phyloP scores from a whole-genome alignment of 1,140 invertebrate species.

The Polypedilum vanderplanki region DNA sequence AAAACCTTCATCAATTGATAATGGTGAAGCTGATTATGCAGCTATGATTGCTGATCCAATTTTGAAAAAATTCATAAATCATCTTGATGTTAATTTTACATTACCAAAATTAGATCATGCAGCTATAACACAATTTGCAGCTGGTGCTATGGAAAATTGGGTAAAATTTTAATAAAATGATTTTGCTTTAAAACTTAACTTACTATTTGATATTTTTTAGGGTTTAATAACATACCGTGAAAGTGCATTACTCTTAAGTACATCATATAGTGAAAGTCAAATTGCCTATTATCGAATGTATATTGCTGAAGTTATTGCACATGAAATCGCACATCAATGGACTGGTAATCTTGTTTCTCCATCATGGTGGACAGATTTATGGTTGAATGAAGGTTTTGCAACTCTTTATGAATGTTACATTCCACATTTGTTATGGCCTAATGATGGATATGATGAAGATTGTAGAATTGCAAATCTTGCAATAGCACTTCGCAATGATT shows the following conservation, averaged over 20 bases:
- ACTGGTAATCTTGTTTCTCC: slow-evolving; percentile 48
- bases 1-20: neutral
- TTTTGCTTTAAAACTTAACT: too few species aligned
- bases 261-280: slow-evolving; percentile 44
- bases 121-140: slow-evolving; percentile 82
- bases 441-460: neutral
- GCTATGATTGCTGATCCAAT: slow-evolving; percentile 61
- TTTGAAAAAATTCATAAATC: slow-evolving; percentile 69
- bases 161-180: too few species aligned
- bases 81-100: slow-evolving; percentile 67
- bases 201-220: too few species aligned
- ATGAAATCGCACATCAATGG: slow-evolving; percentile 44
- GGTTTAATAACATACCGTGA: slow-evolving; percentile 33
- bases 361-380: slow-evolving; percentile 44
- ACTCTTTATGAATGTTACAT: slow-evolving; percentile 36
- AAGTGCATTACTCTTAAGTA: slow-evolving; percentile 32
- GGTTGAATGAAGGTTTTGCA: slow-evolving; percentile 43
- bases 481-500: neutral
- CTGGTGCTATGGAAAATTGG: slow-evolving; percentile 88
- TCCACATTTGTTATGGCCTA: neutral
- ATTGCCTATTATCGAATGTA: neutral
- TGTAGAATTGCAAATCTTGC: neutral
- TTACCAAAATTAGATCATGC: slow-evolving; percentile 78
- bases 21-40: slow-evolving; percentile 34
- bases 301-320: neutral